These are phyloP conservation scores for Tetanocera ferruginea DNA, from an alignment of 2,888 invertebrate genomes.

Conservation along the genomic window DNA sequence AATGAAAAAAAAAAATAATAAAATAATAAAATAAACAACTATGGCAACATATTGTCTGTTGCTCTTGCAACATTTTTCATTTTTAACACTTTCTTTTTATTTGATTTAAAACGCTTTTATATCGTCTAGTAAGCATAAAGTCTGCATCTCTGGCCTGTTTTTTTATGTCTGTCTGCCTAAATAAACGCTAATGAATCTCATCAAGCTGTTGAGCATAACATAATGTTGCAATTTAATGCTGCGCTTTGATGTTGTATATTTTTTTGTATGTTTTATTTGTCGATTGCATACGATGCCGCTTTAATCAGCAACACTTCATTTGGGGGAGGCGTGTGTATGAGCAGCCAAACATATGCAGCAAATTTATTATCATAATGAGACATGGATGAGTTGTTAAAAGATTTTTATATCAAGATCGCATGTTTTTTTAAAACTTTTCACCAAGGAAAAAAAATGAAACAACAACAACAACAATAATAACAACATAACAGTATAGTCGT, in stretches of 20 bases:
- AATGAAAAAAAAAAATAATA: too few species aligned
- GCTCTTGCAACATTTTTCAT: neutral
- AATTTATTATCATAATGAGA: conserved; percentile 34
- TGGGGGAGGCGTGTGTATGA: neutral
- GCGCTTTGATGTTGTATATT: conserved; percentile 9
- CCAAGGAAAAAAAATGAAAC: neutral
- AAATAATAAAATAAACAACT: too few species aligned
- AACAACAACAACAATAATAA: neutral
- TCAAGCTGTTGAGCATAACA: neutral
- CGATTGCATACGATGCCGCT: neutral
- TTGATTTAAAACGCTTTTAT: conserved; percentile 19
- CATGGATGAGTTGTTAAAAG: conserved; percentile 40
- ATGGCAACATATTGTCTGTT: neutral
- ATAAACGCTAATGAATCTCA: conserved; percentile 24
- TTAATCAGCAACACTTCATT: neutral
- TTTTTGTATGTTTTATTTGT: neutral
- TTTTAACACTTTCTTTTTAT: conserved; percentile 38
- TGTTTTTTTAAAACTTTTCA: conserved; percentile 37
- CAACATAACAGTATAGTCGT: neutral
- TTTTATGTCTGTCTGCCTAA: neutral
- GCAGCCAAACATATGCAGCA: neutral
- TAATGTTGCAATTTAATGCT: neutral
- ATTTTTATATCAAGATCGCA: conserved; percentile 41
- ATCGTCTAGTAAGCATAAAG: neutral
- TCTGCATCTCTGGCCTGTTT: neutral